Percentiles rank a stretch among this genome's conserved stretches.
These are phyloP conservation scores for Nerophis ophidion DNA, from an alignment of 2,113 vertebrate species.

Conservation along the genomic window DNA sequence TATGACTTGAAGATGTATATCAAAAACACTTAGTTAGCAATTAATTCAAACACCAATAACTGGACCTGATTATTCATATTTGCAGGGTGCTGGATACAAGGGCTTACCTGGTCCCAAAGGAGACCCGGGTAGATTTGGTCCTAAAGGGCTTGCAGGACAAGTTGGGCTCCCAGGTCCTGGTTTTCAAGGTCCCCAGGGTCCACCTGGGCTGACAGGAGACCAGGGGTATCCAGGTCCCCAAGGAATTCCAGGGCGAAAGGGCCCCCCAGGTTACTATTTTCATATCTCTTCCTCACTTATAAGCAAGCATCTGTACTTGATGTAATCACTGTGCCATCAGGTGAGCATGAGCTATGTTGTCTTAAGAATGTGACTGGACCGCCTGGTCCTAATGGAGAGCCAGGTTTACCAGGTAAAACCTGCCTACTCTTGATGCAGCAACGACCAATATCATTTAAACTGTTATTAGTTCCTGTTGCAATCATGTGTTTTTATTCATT, in stretches of 20 bases:
- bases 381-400: slow-evolving; percentile 48
- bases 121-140: slow-evolving; percentile 68
- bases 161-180: slow-evolving; percentile 61
- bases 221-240: slow-evolving; percentile 67
- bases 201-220: slow-evolving; percentile 70
- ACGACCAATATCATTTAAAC: not conserved
- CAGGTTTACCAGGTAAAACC: slow-evolving; percentile 46
- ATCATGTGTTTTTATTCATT: not conserved
- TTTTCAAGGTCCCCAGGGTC: slow-evolving; percentile 61
- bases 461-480: not conserved
- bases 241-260: slow-evolving; percentile 67
- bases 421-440: not conserved
- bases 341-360: slow-evolving; percentile 43
- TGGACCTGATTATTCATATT: not conserved
- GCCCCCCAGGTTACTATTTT: slow-evolving; percentile 38
- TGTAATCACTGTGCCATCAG: slow-evolving; percentile 31
- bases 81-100: slow-evolving; percentile 68
- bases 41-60: not conserved
- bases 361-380: slow-evolving; percentile 7
- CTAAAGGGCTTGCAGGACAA: slow-evolving; percentile 70
- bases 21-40: not conserved
- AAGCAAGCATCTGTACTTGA: not conserved
- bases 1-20: not conserved
- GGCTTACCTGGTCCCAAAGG: slow-evolving; percentile 78
- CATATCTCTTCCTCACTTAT: slow-evolving; percentile 1